Percentiles rank a stretch among this genome's conserved stretches.
These are phyloP conservation scores for Lamprologus lemairii DNA, from an alignment of 2,113 vertebrate species.

Conservation along the genomic window DNA sequence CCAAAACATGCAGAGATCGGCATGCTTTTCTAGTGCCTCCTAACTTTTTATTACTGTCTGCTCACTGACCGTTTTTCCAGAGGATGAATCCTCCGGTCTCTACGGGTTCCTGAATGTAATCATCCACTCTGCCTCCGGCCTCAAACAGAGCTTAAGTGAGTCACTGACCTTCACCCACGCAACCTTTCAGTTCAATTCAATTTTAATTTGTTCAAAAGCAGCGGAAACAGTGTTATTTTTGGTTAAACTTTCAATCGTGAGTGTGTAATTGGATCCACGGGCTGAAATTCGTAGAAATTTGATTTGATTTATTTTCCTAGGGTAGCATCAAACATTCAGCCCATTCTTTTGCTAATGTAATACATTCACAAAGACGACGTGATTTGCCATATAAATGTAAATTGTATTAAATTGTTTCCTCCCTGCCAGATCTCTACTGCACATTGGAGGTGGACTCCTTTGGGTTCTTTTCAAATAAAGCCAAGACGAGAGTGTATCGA, in stretches of 20 bases:
- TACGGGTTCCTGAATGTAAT: slow-evolving; percentile 96
- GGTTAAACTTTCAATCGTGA: background rate
- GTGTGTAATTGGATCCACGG: background rate
- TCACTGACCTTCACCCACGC: slow-evolving; percentile 15
- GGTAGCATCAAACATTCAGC: background rate
- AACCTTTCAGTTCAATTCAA: background rate
- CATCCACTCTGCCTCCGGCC: slow-evolving; percentile 92
- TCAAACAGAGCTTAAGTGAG: slow-evolving; percentile 97
- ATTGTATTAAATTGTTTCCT: background rate
- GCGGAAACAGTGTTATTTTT: background rate
- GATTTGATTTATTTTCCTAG: background rate
- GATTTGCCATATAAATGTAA: background rate
- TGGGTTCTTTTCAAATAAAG: slow-evolving; percentile 96
- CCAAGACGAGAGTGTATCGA: slow-evolving; percentile 94
- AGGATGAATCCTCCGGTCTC: slow-evolving; percentile 90
- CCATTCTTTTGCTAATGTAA: background rate
- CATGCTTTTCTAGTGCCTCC: slow-evolving; percentile 32
- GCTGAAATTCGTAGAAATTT: background rate
- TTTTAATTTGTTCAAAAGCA: background rate
- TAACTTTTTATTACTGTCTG: background rate
- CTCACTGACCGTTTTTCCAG: slow-evolving; percentile 68
- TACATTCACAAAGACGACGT: background rate
- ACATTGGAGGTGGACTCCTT: slow-evolving; percentile 97
- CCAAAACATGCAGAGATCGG: slow-evolving; percentile 29
- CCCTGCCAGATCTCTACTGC: slow-evolving; percentile 86